A percentile compares a stretch with the other conserved stretches of the same genome.
Evolutionary conservation across 2,888 invertebrate genomes (phyloP).

Genomic region (Syritta pipiens): DNA sequence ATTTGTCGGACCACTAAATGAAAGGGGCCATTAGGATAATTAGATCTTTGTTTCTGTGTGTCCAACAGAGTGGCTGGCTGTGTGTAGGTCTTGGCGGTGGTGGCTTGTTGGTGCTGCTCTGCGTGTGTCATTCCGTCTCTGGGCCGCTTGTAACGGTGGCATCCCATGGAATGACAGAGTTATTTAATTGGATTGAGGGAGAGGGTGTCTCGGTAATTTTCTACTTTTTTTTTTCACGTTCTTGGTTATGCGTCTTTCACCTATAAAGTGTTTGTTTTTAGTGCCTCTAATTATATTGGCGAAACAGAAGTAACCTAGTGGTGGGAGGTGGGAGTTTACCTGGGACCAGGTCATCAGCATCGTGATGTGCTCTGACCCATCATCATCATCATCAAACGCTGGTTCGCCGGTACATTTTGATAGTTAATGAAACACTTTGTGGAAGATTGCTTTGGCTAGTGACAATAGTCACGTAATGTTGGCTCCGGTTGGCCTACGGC

Average conservation of each 20-base stretch:
- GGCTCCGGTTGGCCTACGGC: background rate
- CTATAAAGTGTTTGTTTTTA: constrained; percentile 65
- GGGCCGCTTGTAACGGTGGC: constrained; percentile 54
- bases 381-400: constrained; percentile 44
- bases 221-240: constrained; percentile 29
- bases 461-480: constrained; percentile 40
- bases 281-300: constrained; percentile 51
- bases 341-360: constrained; percentile 41
- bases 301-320: too few relatives aligned
- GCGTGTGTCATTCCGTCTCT: constrained; percentile 64
- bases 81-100: constrained; percentile 2
- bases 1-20: constrained; percentile 70
- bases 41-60: constrained; percentile 66
- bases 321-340: background rate
- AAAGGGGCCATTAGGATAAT: constrained; percentile 69
- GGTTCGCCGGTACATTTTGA: constrained; percentile 2
- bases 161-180: constrained; percentile 63
- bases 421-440: constrained; percentile 42
- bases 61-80: constrained; percentile 36
- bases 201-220: constrained; percentile 19
- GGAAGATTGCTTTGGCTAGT: constrained; percentile 26
- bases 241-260: constrained; percentile 62
- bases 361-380: constrained; percentile 15
- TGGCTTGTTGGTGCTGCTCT: constrained; percentile 43
- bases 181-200: constrained; percentile 56